Evolutionary conservation across 2,113 vertebrate species (phyloP).

Genomic region (Ctenodactylus gundi): DNA sequence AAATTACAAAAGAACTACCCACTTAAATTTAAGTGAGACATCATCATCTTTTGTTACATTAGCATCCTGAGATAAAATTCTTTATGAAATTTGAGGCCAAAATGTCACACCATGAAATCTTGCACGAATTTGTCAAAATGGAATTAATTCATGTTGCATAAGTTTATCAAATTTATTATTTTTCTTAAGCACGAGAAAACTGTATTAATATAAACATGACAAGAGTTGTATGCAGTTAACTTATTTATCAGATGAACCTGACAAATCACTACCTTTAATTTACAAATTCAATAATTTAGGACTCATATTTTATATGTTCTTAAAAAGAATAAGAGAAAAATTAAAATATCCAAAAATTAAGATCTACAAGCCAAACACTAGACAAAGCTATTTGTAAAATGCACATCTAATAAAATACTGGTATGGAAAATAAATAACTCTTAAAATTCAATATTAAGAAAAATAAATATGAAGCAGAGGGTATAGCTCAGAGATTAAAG

Average conservation of each 20-base stretch:
- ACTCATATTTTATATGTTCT: background rate
- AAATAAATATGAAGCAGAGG: no score
- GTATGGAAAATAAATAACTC: background rate
- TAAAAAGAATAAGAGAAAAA: background rate
- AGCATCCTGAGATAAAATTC: background rate
- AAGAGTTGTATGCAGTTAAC: no score
- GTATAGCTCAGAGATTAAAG: no score
- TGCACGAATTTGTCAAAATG: slow-evolving; percentile 14
- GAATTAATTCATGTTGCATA: background rate
- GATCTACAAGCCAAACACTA: background rate
- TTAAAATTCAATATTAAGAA: background rate
- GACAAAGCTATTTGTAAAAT: background rate
- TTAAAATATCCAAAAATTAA: background rate
- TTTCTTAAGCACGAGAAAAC: slow-evolving; percentile 19
- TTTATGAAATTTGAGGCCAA: background rate
- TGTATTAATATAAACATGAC: no score
- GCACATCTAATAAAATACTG: background rate
- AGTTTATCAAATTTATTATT: slow-evolving; percentile 27
- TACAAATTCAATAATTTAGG: background rate
- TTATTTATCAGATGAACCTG: background rate
- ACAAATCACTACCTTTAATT: background rate
- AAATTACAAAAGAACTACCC: slow-evolving; percentile 58
- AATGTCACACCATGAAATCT: background rate
- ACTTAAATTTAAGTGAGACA: slow-evolving; percentile 57
- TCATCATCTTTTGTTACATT: slow-evolving; percentile 61